A percentile compares a stretch with the other conserved stretches of the same genome.
Evolutionary conservation across 2,113 vertebrate genomes (phyloP).

Genomic region (Rhineura floridana): DNA sequence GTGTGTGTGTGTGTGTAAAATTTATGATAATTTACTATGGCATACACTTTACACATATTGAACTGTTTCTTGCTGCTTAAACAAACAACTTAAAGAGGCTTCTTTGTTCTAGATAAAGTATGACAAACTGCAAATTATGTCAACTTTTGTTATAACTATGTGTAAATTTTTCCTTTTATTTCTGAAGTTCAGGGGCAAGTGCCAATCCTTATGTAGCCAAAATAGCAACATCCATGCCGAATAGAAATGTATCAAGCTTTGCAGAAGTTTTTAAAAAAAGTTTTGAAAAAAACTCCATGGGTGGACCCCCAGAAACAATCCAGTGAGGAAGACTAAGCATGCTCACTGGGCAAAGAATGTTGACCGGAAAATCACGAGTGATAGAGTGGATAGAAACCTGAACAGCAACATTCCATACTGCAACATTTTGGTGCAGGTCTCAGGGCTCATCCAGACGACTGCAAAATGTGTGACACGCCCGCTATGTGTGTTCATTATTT

Average conservation of each 20-base stretch:
- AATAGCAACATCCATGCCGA: background rate
- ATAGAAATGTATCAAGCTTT: background rate
- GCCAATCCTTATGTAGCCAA: background rate
- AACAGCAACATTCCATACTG: background rate
- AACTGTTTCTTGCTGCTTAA: constrained; percentile 17
- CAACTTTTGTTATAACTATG: background rate
- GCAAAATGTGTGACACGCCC: too few species aligned
- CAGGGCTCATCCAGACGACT: too few species aligned
- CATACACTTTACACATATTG: background rate
- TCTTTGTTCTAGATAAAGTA: fast-evolving
- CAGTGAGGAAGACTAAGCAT: background rate
- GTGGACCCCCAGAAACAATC: background rate
- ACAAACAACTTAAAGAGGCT: background rate
- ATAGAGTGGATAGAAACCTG: background rate
- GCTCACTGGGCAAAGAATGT: background rate
- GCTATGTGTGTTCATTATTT: too few species aligned
- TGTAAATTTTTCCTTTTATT: background rate
- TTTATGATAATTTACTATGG: background rate
- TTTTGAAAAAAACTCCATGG: background rate
- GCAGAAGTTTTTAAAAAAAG: too few species aligned
- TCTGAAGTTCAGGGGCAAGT: background rate
- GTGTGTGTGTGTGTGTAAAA: background rate
- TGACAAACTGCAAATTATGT: background rate
- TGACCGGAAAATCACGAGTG: background rate
- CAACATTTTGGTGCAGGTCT: background rate